Base-by-base conservation (phyloP, 2,797 vertebrate genomes). In the Alca torda region DNA sequence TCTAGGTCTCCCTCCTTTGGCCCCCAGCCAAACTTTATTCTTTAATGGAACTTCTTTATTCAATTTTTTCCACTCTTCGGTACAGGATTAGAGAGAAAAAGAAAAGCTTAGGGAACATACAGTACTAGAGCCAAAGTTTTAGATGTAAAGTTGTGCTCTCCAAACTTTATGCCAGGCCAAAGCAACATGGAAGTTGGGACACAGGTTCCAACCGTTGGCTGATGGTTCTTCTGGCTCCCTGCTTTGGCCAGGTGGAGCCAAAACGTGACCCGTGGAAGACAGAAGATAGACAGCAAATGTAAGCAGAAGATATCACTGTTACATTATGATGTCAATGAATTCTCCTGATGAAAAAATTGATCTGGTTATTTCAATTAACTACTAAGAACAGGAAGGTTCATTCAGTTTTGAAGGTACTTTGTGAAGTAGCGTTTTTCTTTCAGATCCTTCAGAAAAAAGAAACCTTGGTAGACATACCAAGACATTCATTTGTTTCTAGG, bases 181-280 rank as follows among this genome's bases (percentile, higher is more conserved):
- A 86, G 46, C 54, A 82, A 43, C 25, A 24, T 2, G 13, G 59
- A 90, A 76, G 48, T 6, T 5, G 3, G 53, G 51, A 68, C 0
- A 0, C 28, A 56, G 57, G 25, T 81, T 53, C 45, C 48, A 77
- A 1, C 16, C 0, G 0, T 0, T 26, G 56, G 57, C 59, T 74
- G 35, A 59, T 0, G 2, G 56, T 50, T 73, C 41, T 61, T 64
- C 16, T 37, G 39, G 48, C 41, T 87, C 28, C n/a, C 45, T 84
- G 19, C 28, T 63, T 72, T 45, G 87, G 25, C 50, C 33, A 80
- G n/a, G 33, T 17, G 39, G 9, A 83, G 30, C 25, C 59, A 72
- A 76, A 76, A 57, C 0, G 0, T 4, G 6, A 67, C 50, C 17
- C 0, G 0, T 31, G 17, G 18, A 72, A 80, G 25, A 45, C 0